Conservation (phyloP, 2,888 invertebrate genomes). For the Pinctada fucata region DNA sequence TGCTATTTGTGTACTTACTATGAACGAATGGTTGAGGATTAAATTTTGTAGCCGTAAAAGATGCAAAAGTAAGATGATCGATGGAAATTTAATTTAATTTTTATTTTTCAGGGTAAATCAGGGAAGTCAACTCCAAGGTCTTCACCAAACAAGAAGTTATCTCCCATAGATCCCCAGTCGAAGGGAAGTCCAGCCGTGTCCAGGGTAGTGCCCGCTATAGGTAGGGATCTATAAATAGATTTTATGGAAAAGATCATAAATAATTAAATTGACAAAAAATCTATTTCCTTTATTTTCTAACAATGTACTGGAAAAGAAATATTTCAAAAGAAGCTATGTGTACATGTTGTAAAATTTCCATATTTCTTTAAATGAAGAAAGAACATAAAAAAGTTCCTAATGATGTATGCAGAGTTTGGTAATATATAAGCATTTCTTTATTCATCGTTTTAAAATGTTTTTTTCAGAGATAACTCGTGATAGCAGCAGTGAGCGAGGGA, state of each 20-base stretch:
- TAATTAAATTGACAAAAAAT: background rate
- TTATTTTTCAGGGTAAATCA: background rate
- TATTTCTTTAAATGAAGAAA: no score
- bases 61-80: no score
- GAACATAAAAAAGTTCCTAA: no score
- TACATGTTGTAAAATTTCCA: no score
- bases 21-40: no score
- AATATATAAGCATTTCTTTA: no score
- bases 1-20: no score
- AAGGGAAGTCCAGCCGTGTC: slow-evolving; percentile 24
- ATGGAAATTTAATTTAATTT: background rate
- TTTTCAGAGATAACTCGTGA: slow-evolving; percentile 69
- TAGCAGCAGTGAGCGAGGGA: slow-evolving; percentile 62
- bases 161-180: background rate
- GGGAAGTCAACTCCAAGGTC: slow-evolving; percentile 13
- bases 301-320: background rate
- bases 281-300: slow-evolving; percentile 31
- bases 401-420: no score
- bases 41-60: no score
- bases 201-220: slow-evolving; percentile 58
- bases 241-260: no score
- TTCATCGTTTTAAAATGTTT: no score
- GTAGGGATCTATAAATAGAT: slow-evolving; percentile 34
- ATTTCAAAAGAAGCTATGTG: no score
- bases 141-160: slow-evolving; percentile 3